These are phyloP conservation scores for Pelochelys cantorii DNA, from an alignment of 2,797 vertebrate species.

Conservation along the genomic window DNA sequence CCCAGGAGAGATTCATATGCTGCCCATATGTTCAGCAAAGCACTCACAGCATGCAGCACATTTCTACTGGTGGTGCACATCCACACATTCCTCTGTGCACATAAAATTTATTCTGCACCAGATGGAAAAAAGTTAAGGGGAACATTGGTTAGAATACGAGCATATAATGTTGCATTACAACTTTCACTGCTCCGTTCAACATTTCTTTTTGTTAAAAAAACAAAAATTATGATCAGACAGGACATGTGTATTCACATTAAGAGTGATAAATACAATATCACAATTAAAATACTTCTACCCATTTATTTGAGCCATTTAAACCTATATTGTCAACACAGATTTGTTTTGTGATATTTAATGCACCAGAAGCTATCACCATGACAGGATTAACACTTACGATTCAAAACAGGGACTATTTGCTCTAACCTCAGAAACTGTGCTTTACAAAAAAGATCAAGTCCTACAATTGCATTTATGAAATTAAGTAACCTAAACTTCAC, in stretches of 20 bases:
- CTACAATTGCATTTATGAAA: conserved; percentile 20
- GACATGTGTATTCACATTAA: not conserved
- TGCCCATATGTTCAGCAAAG: too few relatives aligned
- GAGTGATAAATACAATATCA: not conserved
- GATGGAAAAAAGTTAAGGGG: too few relatives aligned
- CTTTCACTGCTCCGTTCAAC: conserved; percentile 1
- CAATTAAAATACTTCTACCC: not conserved
- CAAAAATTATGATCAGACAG: not conserved
- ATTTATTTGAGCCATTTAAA: not conserved
- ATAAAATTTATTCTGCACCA: too few relatives aligned
- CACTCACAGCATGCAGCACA: too few relatives aligned
- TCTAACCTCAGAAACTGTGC: conserved; percentile 24
- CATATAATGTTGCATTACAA: conserved; percentile 47
- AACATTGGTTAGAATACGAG: not conserved
- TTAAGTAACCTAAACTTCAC: conserved; percentile 12
- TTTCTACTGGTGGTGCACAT: too few relatives aligned
- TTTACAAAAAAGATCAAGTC: not conserved
- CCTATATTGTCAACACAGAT: not conserved
- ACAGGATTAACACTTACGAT: not conserved
- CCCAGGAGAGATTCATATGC: too few relatives aligned
- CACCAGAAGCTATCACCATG: not conserved
- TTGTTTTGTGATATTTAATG: not conserved
- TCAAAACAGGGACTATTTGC: not conserved
- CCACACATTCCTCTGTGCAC: too few relatives aligned
- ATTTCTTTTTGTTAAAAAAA: not conserved